Evolutionary conservation across 2,888 invertebrate species (phyloP).

Genomic region (Xanthia togata): DNA sequence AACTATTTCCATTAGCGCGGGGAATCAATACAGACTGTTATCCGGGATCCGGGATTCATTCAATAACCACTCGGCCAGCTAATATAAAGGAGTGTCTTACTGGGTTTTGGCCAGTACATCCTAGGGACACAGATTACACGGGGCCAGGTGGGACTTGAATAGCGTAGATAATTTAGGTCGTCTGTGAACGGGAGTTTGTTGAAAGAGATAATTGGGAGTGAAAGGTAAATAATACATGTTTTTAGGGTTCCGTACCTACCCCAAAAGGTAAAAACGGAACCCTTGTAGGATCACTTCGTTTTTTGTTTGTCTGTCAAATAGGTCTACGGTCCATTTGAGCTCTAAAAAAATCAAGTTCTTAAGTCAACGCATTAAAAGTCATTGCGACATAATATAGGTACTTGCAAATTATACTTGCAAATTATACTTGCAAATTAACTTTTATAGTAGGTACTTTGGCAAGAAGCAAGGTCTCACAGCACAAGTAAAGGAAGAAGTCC

Average conservation of each 20-base stretch:
- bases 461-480: too few relatives aligned
- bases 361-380: too few relatives aligned
- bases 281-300: too few relatives aligned
- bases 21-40: conserved; percentile 69
- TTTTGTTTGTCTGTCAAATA: too few relatives aligned
- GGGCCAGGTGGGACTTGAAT: conserved; percentile 20
- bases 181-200: not conserved
- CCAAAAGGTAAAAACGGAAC: too few relatives aligned
- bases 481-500: too few relatives aligned
- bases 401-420: too few relatives aligned
- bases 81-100: conserved; percentile 65
- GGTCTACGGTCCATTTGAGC: too few relatives aligned
- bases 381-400: too few relatives aligned
- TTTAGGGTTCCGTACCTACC: not conserved
- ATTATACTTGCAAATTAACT: too few relatives aligned
- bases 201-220: not conserved
- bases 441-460: too few relatives aligned
- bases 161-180: conserved; percentile 1
- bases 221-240: not conserved
- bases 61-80: conserved; percentile 67
- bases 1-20: conserved; percentile 73
- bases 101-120: conserved; percentile 47
- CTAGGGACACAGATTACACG: conserved; percentile 30
- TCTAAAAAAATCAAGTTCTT: too few relatives aligned
- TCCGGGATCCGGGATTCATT: conserved; percentile 62